phyloP scores from a whole-genome alignment of 2,113 vertebrate genomes.

The Acanthisitta chloris region DNA sequence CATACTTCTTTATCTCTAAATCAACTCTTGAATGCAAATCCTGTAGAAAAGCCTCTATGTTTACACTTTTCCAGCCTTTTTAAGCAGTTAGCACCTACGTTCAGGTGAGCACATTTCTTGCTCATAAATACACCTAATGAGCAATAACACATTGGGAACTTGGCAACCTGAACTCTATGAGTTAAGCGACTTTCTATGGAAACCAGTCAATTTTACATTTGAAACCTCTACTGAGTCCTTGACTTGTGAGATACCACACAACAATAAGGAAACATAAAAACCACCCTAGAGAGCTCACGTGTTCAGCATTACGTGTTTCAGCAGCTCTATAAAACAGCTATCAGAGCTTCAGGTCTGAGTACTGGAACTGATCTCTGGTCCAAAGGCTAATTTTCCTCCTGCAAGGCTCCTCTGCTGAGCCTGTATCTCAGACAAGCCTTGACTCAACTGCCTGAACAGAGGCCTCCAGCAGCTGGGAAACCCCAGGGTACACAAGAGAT shows the following conservation, averaged over 20 bases:
- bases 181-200: neutral
- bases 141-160: neutral
- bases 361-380: neutral
- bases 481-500: neutral
- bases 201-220: neutral
- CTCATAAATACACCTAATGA: neutral
- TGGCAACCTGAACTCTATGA: neutral
- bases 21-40: neutral
- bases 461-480: neutral
- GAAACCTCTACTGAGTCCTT: neutral
- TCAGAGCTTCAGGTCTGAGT: neutral
- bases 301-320: neutral
- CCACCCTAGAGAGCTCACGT: neutral
- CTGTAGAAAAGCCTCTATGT: neutral
- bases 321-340: neutral
- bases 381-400: neutral
- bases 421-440: neutral
- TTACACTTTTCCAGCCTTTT: neutral
- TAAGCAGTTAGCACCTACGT: neutral
- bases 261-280: neutral
- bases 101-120: neutral
- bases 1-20: neutral
- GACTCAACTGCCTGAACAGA: neutral
- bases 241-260: neutral
- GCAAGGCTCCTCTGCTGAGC: neutral